Percentiles rank a stretch among this genome's conserved stretches.
phyloP scores from a whole-genome alignment of 2,888 invertebrate genomes.

The Diaprepes abbreviatus region DNA sequence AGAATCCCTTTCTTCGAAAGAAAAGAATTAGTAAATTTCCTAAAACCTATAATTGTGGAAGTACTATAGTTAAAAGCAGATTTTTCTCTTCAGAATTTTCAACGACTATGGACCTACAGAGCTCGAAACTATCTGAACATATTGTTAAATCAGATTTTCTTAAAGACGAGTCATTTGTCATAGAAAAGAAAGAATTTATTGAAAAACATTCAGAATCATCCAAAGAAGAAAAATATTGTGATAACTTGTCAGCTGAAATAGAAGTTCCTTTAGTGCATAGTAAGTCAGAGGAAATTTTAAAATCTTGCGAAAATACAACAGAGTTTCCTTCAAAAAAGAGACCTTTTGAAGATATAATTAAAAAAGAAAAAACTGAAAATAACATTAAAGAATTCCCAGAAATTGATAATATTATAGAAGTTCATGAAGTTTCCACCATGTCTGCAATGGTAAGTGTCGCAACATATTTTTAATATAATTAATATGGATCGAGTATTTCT shows the following conservation, averaged over 20 bases:
- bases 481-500: too few relatives aligned
- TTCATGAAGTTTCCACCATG: background rate
- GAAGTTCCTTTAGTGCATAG: background rate
- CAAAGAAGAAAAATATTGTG: background rate
- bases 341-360: background rate
- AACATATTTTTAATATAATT: too few relatives aligned
- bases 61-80: conserved; percentile 72
- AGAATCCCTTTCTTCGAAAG: conserved; percentile 64
- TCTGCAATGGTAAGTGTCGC: conserved; percentile 4
- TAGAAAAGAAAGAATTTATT: background rate
- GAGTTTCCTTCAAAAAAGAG: background rate
- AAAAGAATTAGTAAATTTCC: conserved; percentile 71
- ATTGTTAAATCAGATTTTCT: background rate
- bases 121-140: background rate
- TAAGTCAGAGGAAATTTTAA: conserved; percentile 4
- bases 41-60: conserved; percentile 66
- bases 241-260: background rate
- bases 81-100: conserved; percentile 67
- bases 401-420: background rate
- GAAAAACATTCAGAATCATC: background rate
- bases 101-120: background rate
- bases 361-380: conserved; percentile 1
- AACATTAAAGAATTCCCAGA: background rate
- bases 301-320: background rate
- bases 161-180: background rate